Conservation (phyloP, 1,140 invertebrate genomes). For the Drosophila virilis region DNA sequence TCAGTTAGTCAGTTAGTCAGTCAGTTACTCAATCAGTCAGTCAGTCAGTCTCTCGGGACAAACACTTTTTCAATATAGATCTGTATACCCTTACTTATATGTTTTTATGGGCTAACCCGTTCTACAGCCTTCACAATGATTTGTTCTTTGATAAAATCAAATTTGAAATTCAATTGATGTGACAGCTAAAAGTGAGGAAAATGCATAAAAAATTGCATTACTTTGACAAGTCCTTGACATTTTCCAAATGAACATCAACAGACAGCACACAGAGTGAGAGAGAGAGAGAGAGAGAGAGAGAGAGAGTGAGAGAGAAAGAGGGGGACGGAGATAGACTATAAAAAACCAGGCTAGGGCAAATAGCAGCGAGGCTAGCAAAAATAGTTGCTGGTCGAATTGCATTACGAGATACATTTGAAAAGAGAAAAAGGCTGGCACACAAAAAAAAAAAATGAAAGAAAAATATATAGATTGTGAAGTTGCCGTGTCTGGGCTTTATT, state of each 20-base stretch:
- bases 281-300: background rate
- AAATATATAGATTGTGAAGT: constrained; percentile 36
- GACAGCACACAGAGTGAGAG: constrained; percentile 15
- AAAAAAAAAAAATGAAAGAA: constrained; percentile 26
- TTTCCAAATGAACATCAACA: constrained; percentile 68
- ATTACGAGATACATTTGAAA: constrained; percentile 35
- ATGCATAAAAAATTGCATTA: constrained; percentile 75
- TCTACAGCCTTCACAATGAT: background rate
- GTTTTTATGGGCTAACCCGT: background rate
- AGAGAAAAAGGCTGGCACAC: constrained; percentile 36
- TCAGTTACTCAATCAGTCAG: no score
- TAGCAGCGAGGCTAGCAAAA: constrained; percentile 62
- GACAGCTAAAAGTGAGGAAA: constrained; percentile 39
- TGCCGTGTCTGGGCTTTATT: constrained; percentile 75
- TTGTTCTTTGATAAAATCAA: constrained; percentile 61
- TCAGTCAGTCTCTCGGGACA: no score
- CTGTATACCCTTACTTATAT: no score
- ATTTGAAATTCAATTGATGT: constrained; percentile 45
- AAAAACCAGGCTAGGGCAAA: constrained; percentile 27
- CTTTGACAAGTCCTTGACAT: constrained; percentile 74
- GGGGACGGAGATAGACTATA: background rate
- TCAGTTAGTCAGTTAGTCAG: no score
- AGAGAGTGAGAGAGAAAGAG: background rate
- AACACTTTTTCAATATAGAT: no score
- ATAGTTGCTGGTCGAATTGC: constrained; percentile 59